Base-by-base conservation (phyloP, 92 coral and sea anemone genomes). In the Pocillopora grandis region DNA sequence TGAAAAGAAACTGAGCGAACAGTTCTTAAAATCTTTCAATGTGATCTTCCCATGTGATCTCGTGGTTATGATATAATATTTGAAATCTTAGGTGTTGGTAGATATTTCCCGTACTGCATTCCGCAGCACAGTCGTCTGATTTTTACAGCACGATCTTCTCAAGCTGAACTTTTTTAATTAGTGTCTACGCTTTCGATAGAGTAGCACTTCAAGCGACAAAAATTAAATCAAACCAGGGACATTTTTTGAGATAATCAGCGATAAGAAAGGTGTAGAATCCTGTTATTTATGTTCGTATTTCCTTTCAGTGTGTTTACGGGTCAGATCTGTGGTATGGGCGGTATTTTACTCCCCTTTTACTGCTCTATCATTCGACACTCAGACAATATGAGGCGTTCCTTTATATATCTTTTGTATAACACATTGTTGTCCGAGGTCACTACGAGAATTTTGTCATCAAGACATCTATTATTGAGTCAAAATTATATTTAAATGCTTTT, bases 171-270 rank as follows among this genome's bases (percentile, higher is more conserved):
- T 42, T 42, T 71, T 79, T 74, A 90, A 90, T 90, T 87, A 90
- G 82, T 90, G 93, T 90, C 88, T 85, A 58, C 93, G 87, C 90
- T 83, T 65, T 62, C 35, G 69, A 66, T 42, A 82, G 70, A 62
- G 84, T 71, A 90, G 77, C 85, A 90, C 90, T 83, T 75, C 63
- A 83, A 73, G 66, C 81, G 93, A 90, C 93, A 78, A 80, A 87
- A 90, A 90, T 90, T 90, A 87, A 90, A 81, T 90, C 93, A 87
- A 67, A 59, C 84, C 16, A 66, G 81, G 62, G 93, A 90, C 87
- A 27, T 62, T 73, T 42, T 83, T 31, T 9, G 79, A 75, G 86
- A 83, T 83, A 83, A 83, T 71, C 21, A 42, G 80, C 35, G 86
- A 83, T 83, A 83, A 83, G 64, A 65, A 21, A 74, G 80, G 86